These are phyloP conservation scores for Chaetophractus vellerosus DNA, from an alignment of 2,797 vertebrate species.

Conservation along the genomic window DNA sequence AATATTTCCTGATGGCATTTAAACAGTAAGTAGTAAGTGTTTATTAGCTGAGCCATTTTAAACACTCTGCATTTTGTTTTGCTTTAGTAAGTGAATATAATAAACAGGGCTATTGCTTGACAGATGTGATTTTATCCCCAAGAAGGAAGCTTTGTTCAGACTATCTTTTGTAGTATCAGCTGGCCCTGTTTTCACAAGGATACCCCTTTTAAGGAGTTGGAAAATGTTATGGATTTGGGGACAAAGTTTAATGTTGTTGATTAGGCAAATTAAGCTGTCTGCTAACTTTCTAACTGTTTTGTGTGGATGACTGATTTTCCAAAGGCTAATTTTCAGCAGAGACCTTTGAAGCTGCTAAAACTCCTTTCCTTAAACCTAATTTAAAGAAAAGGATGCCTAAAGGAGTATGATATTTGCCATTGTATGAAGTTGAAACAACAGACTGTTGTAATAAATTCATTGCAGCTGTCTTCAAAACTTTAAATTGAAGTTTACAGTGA, in stretches of 20 bases:
- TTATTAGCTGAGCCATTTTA: constrained; percentile 43
- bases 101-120: constrained; percentile 36
- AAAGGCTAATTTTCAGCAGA: constrained; percentile 30
- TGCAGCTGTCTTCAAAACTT: constrained; percentile 5
- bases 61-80: constrained; percentile 68
- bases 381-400: background rate
- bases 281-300: constrained; percentile 39
- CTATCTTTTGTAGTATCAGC: constrained; percentile 50
- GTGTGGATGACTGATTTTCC: background rate
- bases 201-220: constrained; percentile 59
- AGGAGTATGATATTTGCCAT: background rate
- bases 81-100: constrained; percentile 34
- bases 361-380: constrained; percentile 37
- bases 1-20: constrained; percentile 42
- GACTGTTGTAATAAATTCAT: background rate
- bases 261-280: constrained; percentile 24
- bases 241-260: constrained; percentile 60
- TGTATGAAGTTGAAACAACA: constrained; percentile 50
- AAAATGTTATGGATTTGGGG: constrained; percentile 62
- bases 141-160: background rate
- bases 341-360: background rate
- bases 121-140: constrained; percentile 60
- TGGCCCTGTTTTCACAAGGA: background rate
- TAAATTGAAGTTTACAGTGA: background rate
- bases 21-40: background rate